These are phyloP conservation scores for Drosophila athabasca DNA, from an alignment of 1,140 invertebrate species.

Conservation along the genomic window DNA sequence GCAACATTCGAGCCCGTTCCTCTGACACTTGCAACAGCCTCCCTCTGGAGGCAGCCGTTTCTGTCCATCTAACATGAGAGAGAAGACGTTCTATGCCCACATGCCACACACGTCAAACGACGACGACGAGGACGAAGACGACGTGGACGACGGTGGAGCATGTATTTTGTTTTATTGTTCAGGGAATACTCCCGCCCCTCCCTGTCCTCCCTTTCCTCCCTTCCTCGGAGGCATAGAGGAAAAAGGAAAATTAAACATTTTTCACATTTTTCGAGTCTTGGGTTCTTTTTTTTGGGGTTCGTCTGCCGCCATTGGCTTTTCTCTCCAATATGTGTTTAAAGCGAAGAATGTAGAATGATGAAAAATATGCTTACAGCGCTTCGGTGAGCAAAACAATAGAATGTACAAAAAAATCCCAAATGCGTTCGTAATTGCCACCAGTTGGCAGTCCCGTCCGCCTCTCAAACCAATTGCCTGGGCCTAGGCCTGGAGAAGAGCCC, in stretches of 20 bases:
- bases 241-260: conserved; percentile 56
- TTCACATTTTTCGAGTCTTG: conserved; percentile 28
- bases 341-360: background rate
- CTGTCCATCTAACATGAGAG: conserved; percentile 7
- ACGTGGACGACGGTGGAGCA: background rate
- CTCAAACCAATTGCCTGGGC: conserved; percentile 62
- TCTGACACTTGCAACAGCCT: too few species aligned
- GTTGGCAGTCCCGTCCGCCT: conserved; percentile 10
- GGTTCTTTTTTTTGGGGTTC: too few species aligned
- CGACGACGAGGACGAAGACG: background rate
- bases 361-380: background rate
- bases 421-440: background rate
- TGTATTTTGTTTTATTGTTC: conserved; percentile 43
- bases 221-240: background rate
- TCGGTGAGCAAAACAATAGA: background rate
- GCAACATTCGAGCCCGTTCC: background rate
- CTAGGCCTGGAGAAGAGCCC: conserved; percentile 87
- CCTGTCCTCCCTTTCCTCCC: background rate
- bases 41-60: background rate
- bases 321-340: background rate
- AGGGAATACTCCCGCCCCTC: conserved; percentile 28
- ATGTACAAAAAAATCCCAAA: background rate
- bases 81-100: conserved; percentile 29
- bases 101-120: conserved; percentile 21
- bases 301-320: too few species aligned